Percentiles rank a stretch among this genome's conserved stretches.
These are phyloP conservation scores for Plebejus anna DNA, from an alignment of 2,888 invertebrate species.

Conservation along the genomic window DNA sequence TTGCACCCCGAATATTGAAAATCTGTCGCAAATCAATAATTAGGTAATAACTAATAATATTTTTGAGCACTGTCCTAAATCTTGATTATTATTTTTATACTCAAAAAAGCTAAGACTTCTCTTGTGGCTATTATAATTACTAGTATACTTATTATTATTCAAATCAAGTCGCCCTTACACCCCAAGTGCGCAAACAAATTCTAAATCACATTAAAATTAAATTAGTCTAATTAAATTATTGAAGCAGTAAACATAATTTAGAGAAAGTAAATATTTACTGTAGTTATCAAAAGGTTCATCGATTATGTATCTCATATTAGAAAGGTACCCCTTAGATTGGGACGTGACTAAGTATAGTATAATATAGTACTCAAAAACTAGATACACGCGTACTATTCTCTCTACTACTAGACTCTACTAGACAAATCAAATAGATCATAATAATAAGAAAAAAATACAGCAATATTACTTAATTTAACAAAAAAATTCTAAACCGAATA, in stretches of 20 bases:
- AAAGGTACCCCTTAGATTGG: background rate
- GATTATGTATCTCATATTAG: conserved; percentile 12
- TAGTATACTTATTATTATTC: background rate
- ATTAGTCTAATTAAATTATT: conserved; percentile 55
- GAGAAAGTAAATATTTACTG: conserved; percentile 50
- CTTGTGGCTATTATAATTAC: background rate
- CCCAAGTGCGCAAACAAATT: conserved; percentile 69
- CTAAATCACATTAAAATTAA: conserved; percentile 73
- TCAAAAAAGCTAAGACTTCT: background rate
- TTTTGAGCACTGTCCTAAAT: too few species aligned
- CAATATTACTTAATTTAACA: background rate
- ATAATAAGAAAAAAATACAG: background rate
- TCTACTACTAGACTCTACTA: too few species aligned
- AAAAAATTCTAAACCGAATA: background rate
- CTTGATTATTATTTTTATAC: too few species aligned
- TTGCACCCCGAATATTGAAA: too few species aligned
- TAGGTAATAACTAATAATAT: too few species aligned
- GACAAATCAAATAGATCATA: background rate
- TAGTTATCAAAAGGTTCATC: conserved; percentile 43
- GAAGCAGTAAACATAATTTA: conserved; percentile 55
- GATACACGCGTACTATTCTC: background rate
- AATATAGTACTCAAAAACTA: conserved; percentile 9
- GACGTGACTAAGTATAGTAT: conserved; percentile 17
- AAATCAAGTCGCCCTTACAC: conserved; percentile 50
- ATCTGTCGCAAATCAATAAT: too few species aligned